Evolutionary conservation across 2,888 invertebrate genomes (phyloP), one percentile per base, ranked within the genome.

Genomic region (Parthenolecanium corni): DNA sequence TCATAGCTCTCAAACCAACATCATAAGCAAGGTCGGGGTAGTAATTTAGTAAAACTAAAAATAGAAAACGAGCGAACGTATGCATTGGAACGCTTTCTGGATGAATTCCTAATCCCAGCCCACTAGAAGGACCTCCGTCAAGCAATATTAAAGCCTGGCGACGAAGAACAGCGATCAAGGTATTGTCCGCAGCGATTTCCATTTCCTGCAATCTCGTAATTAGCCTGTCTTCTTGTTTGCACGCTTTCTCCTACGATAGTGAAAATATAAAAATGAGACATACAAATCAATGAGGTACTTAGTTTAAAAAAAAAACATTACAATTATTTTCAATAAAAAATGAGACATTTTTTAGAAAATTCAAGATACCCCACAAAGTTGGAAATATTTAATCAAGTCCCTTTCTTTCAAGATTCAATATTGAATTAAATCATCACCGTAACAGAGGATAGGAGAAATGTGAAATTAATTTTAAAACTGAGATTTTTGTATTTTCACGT

Each of bases 31-130:
- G 77, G 70, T 89, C 87, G 0, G 84, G 80, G 72, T 89, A 85
- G 67, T 81, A 80, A 52, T 84, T 82, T 69, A 88, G 76, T 67
- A 89, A 76, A 24, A 86, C 82, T 31, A 85, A 80, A 76, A 89
- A 89, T 67, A 89, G 78, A 74, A 84, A 89, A 67, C 85, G 74
- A 11, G 89, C 88, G 74, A 88, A 87, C 46, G 86, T 87, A 72
- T 89, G 89, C 79, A 89, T 87, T 18, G 89, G 89, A 68, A 86
- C 84, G 42, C 86, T 85, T 69, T 89, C 84, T 0, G 87, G 83
- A 72, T 87, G 87, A 67, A 88, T 84, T 23, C 86, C 86, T 64
- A 79, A 75, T 16, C 82, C 83, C 21, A 89, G 78, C 40, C 86
- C 87, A 67, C 86, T 85, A 9, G 83, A 82, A 0, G 87, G 85